These are phyloP conservation scores for Morelia viridis DNA, from an alignment of 2,797 vertebrate species.

Conservation along the genomic window DNA sequence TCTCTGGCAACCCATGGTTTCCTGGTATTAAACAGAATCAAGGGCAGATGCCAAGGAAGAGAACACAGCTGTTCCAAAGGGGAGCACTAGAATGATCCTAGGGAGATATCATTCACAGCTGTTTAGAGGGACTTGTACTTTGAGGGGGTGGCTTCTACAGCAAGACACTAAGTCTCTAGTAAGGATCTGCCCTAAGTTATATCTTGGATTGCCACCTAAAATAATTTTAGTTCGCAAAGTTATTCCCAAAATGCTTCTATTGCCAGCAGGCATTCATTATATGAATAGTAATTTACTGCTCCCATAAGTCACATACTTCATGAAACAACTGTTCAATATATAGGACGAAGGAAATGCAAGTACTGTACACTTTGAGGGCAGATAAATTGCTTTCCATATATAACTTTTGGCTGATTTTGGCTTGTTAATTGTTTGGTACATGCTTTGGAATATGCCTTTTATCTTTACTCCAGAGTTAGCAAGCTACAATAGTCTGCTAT, in stretches of 20 bases:
- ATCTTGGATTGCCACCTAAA: neutral
- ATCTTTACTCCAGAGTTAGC: neutral
- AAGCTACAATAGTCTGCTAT: neutral
- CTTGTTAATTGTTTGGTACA: neutral
- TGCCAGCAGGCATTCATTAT: neutral
- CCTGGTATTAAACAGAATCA: neutral
- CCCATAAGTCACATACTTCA: neutral
- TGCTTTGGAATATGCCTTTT: neutral
- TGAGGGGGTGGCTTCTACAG: neutral
- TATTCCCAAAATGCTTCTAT: neutral
- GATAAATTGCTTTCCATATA: neutral
- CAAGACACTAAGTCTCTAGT: neutral
- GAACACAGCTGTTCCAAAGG: neutral
- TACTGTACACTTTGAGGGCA: neutral
- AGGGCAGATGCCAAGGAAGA: neutral
- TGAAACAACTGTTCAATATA: slow-evolving; percentile 14
- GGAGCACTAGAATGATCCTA: neutral
- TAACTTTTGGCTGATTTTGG: neutral
- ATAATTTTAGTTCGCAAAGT: neutral
- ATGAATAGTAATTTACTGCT: neutral
- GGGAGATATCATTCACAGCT: neutral
- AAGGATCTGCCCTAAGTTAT: neutral
- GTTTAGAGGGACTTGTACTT: neutral
- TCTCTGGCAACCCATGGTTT: neutral
- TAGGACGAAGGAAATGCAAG: neutral